phyloP scores from a whole-genome alignment of 2,888 invertebrate genomes.

The Amphiduros pacificus region DNA sequence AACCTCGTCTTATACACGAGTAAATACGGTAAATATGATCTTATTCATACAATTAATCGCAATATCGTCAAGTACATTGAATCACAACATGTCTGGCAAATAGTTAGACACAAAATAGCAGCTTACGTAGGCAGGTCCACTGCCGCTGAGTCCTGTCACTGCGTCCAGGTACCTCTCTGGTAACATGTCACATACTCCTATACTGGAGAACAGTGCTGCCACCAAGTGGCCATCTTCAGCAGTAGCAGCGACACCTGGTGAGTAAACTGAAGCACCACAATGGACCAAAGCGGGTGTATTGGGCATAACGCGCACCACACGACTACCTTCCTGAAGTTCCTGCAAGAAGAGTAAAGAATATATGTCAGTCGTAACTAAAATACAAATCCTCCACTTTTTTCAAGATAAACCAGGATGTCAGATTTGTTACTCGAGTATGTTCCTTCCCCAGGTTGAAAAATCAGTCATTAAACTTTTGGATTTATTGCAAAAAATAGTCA shows the following conservation, averaged over 20 bases:
- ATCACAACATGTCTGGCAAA: no score
- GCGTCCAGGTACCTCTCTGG: constrained; percentile 80
- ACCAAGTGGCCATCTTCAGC: constrained; percentile 56
- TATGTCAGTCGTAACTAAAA: not conserved
- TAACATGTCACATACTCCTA: constrained; percentile 78
- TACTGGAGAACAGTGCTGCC: constrained; percentile 67
- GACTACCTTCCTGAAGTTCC: constrained; percentile 63
- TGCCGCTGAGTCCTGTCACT: constrained; percentile 79
- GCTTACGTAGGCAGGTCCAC: constrained; percentile 88
- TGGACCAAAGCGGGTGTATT: constrained; percentile 86
- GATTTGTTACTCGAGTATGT: no score
- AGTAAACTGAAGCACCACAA: constrained; percentile 81
- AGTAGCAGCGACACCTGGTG: constrained; percentile 69
- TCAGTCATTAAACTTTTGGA: no score
- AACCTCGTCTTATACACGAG: no score
- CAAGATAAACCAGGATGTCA: no score
- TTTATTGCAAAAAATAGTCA: no score
- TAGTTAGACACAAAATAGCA: not conserved
- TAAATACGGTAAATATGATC: no score
- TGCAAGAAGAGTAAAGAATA: constrained; percentile 30
- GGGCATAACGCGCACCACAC: constrained; percentile 87
- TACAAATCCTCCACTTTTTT: not conserved
- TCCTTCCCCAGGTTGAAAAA: no score
- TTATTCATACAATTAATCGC: no score
- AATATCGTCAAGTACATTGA: no score